These are phyloP conservation scores for Cheumatopsyche charites DNA, from an alignment of 1,140 invertebrate genomes.

Conservation along the genomic window DNA sequence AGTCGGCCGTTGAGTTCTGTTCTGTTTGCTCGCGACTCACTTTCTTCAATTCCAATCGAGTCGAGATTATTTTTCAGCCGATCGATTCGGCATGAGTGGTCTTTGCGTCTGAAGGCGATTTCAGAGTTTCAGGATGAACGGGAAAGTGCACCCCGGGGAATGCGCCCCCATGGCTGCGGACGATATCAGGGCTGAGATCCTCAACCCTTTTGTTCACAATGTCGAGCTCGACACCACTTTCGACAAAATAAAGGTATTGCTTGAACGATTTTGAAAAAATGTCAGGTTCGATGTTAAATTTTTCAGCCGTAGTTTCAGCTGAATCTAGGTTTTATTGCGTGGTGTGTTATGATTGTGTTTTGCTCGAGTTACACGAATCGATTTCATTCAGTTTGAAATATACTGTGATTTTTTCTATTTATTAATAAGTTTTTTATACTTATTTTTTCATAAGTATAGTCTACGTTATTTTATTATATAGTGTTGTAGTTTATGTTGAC, in stretches of 20 bases:
- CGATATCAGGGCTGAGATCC: conserved; percentile 61
- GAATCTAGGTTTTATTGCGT: not conserved
- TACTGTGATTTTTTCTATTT: no score
- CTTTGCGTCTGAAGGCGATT: not conserved
- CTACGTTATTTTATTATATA: no score
- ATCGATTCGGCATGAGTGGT: not conserved
- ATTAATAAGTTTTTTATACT: no score
- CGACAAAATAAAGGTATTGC: conserved; percentile 82
- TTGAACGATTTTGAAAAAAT: not conserved
- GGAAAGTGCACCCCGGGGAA: conserved; percentile 58
- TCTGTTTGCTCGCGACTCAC: no score
- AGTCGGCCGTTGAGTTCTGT: not conserved
- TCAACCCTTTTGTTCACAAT: conserved; percentile 86
- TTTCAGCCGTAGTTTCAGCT: not conserved
- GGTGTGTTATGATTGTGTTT: not conserved
- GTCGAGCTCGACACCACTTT: conserved; percentile 81
- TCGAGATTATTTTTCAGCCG: not conserved
- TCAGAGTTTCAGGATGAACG: conserved; percentile 55
- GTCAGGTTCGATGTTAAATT: not conserved
- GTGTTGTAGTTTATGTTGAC: no score
- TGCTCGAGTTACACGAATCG: no score
- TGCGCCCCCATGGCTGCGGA: conserved; percentile 59
- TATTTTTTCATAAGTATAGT: no score
- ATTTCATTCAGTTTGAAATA: no score
- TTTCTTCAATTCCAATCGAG: no score